A percentile compares a stretch with the other conserved stretches of the same genome.
Conservation (phyloP, 2,888 invertebrate genomes). For the Lasioglossum oenotherae region DNA sequence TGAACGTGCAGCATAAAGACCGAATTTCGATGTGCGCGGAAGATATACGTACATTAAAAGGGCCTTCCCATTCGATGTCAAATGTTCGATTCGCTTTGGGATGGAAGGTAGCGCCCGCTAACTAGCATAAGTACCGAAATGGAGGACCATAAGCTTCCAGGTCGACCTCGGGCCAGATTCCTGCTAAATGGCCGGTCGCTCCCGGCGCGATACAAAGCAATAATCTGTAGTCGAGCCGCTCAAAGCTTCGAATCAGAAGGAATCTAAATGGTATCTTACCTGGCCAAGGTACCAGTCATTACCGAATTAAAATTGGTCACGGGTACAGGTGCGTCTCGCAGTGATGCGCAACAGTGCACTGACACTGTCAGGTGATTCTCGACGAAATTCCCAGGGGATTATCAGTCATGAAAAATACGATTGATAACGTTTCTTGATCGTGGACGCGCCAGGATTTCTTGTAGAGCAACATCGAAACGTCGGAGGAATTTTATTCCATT, state of each 20-base stretch:
- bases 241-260: background rate
- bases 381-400: background rate
- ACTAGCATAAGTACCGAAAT: background rate
- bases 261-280: slow-evolving; percentile 63
- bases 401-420: background rate
- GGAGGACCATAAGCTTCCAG: background rate
- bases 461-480: slow-evolving; percentile 6
- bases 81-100: background rate
- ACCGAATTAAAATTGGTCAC: slow-evolving; percentile 79
- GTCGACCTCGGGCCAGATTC: background rate
- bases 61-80: background rate
- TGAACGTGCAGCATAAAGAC: too few relatives aligned
- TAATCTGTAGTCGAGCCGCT: background rate
- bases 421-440: background rate
- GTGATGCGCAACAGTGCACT: slow-evolving; percentile 26
- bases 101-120: background rate
- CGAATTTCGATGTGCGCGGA: background rate
- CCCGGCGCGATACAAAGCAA: background rate
- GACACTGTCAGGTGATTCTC: background rate
- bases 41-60: background rate
- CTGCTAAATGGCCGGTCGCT: background rate
- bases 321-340: slow-evolving; percentile 63
- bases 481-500: slow-evolving; percentile 42
- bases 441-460: background rate
- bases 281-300: slow-evolving; percentile 79